Base-by-base conservation (phyloP, 2,888 invertebrate genomes). In the Trichopria drosophilae region DNA sequence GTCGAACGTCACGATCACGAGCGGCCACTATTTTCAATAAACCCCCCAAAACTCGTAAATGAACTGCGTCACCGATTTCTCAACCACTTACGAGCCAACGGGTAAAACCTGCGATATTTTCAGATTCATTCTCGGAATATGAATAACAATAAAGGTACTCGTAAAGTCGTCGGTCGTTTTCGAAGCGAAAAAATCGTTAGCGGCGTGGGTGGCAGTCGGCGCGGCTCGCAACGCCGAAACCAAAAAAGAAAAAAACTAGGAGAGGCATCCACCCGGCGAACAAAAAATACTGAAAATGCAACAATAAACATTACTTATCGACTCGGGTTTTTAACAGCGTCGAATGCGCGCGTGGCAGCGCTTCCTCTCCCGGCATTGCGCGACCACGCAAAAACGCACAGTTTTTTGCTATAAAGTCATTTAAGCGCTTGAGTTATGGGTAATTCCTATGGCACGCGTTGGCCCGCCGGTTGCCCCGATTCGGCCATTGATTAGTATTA, bases 281-380 rank as follows among this genome's bases (percentile, higher is more conserved):
- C 46, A 51, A 54, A 56, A 53, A 52, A 51, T 26, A 40, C 65
- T 69, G 66, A 65, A 69, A 71, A 72, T 69, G 69, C 69, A 72
- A 72, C 73, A 71, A 73, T 75, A 73, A 75, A 73, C 74, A 74
- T 75, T 73, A 74, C 73, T 75, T 75, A 75, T 74, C 71, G 73
- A 64, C 61, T 61, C 57, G 63, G 67, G 67, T 68, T 71, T 70
- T 70, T 69, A 72, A 71, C 69, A 73, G 69, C 65, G n/a, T n/a
- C n/a, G n/a, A n/a, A n/a, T n/a, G 62, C 62, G 65, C 41, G 39
- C 49, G 57, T 51, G 55, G 45, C 36, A 34, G 36, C 44, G 46
- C 49, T 37, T n/a, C 32, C 23, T 19, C 39, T 10, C 42, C n/a
- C 55, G 57, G 41, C 45, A n/a, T n/a, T n/a, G n/a, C 58, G 61